A percentile compares a stretch with the other conserved stretches of the same genome.
Conservation (phyloP, 2,113 vertebrate genomes). For the Stictonetta naevosa region DNA sequence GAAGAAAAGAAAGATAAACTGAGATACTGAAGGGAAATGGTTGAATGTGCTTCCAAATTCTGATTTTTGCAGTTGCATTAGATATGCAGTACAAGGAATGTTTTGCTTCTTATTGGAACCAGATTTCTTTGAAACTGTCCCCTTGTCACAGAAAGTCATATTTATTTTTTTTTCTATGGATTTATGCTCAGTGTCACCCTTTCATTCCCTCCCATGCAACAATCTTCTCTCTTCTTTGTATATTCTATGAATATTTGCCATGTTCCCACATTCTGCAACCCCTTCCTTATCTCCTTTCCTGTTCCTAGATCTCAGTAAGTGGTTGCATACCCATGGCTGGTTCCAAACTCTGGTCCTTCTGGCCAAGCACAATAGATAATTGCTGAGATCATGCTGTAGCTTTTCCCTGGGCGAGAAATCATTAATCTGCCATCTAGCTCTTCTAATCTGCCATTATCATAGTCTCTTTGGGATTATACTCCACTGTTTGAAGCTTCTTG, state of each 20-base stretch:
- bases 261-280: background rate
- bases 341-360: background rate
- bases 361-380: background rate
- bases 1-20: conserved; percentile 29
- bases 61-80: background rate
- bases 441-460: background rate
- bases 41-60: background rate
- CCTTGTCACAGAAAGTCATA: background rate
- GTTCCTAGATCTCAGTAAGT: background rate
- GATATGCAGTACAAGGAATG: background rate
- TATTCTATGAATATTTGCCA: background rate
- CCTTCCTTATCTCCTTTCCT: background rate
- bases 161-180: background rate
- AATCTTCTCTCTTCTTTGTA: background rate
- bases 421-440: background rate
- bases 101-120: background rate
- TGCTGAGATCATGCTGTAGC: background rate
- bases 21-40: background rate
- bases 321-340: background rate
- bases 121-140: background rate
- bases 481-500: background rate
- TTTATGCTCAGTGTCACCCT: background rate
- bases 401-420: background rate
- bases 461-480: background rate
- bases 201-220: background rate